phyloP scores from a whole-genome alignment of 2,888 invertebrate species.

The Meiosimyza platycephala region DNA sequence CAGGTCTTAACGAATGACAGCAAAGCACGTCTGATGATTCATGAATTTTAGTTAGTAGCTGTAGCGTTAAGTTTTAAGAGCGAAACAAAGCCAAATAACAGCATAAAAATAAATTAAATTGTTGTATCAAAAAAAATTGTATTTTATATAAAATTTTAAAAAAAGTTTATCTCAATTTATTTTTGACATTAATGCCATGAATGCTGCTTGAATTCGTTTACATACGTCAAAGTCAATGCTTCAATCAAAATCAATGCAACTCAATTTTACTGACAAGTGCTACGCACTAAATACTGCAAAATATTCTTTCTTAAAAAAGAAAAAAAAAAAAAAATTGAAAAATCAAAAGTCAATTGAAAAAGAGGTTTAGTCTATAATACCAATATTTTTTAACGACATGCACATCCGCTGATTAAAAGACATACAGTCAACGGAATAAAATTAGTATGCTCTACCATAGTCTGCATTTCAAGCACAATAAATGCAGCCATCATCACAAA shows the following conservation, averaged over 20 bases:
- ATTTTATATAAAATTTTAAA: no score
- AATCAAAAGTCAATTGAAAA: slow-evolving; percentile 16
- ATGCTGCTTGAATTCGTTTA: slow-evolving; percentile 24
- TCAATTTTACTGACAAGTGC: not conserved
- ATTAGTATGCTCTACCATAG: slow-evolving; percentile 30
- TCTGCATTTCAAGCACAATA: slow-evolving; percentile 30
- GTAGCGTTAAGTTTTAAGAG: no score
- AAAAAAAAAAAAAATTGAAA: slow-evolving; percentile 15
- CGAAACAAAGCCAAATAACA: no score
- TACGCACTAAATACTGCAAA: no score
- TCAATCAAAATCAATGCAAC: slow-evolving; percentile 27
- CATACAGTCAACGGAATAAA: not conserved
- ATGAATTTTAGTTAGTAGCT: no score
- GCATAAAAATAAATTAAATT: no score
- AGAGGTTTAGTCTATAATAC: no score
- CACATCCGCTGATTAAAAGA: no score
- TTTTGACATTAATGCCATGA: slow-evolving; percentile 33
- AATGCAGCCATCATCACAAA: slow-evolving; percentile 23
- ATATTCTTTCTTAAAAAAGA: not conserved
- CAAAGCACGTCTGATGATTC: no score
- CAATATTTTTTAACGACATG: no score
- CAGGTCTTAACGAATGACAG: no score
- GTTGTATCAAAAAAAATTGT: no score
- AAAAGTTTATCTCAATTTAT: not conserved
- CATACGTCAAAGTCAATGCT: not conserved